Conservation (phyloP, 1,140 invertebrate genomes). For the Artemia franciscana region DNA sequence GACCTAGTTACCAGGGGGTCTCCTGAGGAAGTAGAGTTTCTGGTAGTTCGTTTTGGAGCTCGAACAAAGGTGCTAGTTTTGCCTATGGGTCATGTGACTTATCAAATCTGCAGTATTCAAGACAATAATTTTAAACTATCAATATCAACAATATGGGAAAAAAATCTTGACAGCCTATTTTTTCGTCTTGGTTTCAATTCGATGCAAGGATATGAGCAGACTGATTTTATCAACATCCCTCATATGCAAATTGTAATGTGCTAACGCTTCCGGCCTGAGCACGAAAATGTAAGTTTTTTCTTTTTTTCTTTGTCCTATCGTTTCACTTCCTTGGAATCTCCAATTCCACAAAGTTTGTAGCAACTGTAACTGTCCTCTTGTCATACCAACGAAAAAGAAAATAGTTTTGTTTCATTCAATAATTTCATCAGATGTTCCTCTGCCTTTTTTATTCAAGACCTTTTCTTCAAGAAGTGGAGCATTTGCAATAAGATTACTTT, state of each 20-base stretch:
- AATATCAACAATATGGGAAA: slow-evolving; percentile 16
- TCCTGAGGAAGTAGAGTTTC: slow-evolving; percentile 2
- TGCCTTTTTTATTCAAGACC: slow-evolving; percentile 17
- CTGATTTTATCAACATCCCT: slow-evolving; percentile 20
- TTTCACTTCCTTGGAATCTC: slow-evolving; percentile 17
- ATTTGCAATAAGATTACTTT: slow-evolving; percentile 18
- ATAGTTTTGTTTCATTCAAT: slow-evolving; percentile 13
- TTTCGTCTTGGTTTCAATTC: slow-evolving; percentile 10
- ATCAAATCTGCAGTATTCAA: slow-evolving; percentile 14
- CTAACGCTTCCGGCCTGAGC: slow-evolving; percentile 17
- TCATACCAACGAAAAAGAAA: slow-evolving; percentile 21
- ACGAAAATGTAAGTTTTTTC: slow-evolving; percentile 16
- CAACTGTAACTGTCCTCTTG: slow-evolving; percentile 19
- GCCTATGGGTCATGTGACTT: slow-evolving; percentile 1
- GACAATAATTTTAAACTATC: slow-evolving; percentile 14
- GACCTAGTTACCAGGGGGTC: not conserved
- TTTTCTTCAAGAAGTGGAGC: slow-evolving; percentile 18
- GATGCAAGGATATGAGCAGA: slow-evolving; percentile 10
- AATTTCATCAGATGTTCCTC: slow-evolving; percentile 20
- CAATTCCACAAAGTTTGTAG: slow-evolving; percentile 22
- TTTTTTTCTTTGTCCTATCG: slow-evolving; percentile 17
- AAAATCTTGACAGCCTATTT: slow-evolving; percentile 18
- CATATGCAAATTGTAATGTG: slow-evolving; percentile 19
- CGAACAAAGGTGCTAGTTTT: slow-evolving; percentile 9
- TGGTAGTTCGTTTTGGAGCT: slow-evolving; percentile 7